These are phyloP conservation scores for Galago senegalensis DNA, from an alignment of 2,797 vertebrate genomes.

Conservation along the genomic window DNA sequence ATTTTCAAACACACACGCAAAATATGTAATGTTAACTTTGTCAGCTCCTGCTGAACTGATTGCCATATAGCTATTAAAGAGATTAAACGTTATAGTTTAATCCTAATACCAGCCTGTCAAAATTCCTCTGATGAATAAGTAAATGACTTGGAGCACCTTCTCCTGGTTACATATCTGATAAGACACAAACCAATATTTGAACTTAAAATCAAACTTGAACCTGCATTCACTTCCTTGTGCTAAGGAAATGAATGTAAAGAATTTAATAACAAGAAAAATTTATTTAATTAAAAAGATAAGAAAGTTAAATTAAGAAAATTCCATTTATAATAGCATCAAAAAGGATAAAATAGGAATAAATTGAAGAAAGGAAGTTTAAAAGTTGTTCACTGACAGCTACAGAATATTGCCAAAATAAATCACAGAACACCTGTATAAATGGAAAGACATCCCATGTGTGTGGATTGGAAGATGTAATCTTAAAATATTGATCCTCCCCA, in stretches of 20 bases:
- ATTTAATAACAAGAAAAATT: not conserved
- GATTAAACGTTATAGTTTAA: not conserved
- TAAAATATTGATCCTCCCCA: too few relatives aligned
- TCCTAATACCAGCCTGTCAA: not conserved
- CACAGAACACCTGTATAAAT: too few relatives aligned
- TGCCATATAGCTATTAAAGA: not conserved
- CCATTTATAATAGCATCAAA: too few relatives aligned
- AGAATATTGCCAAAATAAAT: too few relatives aligned
- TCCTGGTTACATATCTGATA: not conserved
- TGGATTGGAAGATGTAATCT: too few relatives aligned
- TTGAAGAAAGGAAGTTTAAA: too few relatives aligned
- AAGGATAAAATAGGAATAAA: too few relatives aligned
- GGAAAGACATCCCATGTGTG: too few relatives aligned
- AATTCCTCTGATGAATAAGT: not conserved
- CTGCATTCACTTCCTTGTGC: not conserved
- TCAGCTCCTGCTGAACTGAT: not conserved
- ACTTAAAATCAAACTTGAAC: not conserved
- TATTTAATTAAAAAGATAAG: not conserved
- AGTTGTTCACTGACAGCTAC: too few relatives aligned
- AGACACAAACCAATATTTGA: not conserved
- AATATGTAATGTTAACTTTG: not conserved
- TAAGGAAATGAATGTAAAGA: too few relatives aligned
- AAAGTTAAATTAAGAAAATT: too few relatives aligned
- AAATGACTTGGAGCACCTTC: not conserved
- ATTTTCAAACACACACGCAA: not conserved